A percentile compares a stretch with the other conserved stretches of the same genome.
These are phyloP conservation scores for Pycnonotus jocosus DNA, from an alignment of 2,113 vertebrate genomes.

Conservation along the genomic window DNA sequence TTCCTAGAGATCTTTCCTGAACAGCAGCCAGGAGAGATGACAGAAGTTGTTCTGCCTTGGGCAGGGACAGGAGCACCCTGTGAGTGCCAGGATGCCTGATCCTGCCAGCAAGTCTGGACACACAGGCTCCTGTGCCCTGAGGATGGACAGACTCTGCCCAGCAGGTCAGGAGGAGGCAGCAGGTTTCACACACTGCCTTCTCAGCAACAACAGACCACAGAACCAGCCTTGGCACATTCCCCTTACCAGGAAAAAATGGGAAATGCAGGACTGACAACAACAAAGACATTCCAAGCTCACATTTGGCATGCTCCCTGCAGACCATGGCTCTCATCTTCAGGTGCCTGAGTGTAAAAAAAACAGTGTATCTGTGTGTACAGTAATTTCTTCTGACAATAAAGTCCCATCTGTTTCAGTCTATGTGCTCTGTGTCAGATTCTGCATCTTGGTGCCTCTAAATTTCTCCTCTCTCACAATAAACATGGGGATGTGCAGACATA, in stretches of 20 bases:
- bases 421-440: background rate
- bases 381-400: background rate
- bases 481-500: background rate
- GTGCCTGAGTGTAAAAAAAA: background rate
- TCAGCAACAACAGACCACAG: background rate
- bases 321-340: background rate
- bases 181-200: background rate
- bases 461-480: background rate
- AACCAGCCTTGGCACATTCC: background rate
- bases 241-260: background rate
- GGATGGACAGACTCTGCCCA: slow-evolving; percentile 40
- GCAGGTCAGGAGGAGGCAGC: slow-evolving; percentile 13
- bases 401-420: background rate
- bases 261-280: background rate
- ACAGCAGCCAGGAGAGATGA: background rate
- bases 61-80: background rate
- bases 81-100: background rate
- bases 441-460: background rate
- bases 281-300: background rate
- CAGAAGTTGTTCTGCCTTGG: background rate
- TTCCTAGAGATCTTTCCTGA: slow-evolving; percentile 8
- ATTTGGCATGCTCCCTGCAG: background rate
- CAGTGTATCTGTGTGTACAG: rapidly evolving
- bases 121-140: background rate
- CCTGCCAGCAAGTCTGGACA: background rate